Base-by-base conservation (phyloP, 1,140 invertebrate genomes). In the Drosophila subpulchrella region DNA sequence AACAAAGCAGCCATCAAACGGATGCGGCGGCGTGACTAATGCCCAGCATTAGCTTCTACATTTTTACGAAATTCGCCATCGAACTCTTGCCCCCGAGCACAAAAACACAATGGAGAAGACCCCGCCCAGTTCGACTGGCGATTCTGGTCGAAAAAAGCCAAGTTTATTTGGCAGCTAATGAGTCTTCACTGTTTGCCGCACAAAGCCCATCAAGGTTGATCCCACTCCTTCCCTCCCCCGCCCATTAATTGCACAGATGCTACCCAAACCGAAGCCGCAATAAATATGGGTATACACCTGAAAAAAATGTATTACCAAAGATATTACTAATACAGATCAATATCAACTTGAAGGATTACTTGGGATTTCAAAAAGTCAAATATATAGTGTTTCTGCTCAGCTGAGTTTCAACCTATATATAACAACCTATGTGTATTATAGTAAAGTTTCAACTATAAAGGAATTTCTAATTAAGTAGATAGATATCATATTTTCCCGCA, bases 11-110 rank as follows among this genome's bases (percentile, higher is more conserved):
- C 54, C 51, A 66, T 66, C 65, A 47, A 61, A 59, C 63, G 61
- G 59, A 66, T 73, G 67, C 78, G 46, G 27, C 47, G 60, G 46
- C 81, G 74, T 88, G 83, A 86, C 83, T 86, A 86, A 86, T 88
- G 84, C 70, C 75, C 75, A 81, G 77, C 76, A 81, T 82, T 86
- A 78, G 75, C 61, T 68, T 71, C 84, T 70, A 81, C 57, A 62
- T 60, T 68, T 81, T 81, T 70, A 78, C 71, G 79, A 86, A 76
- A 82, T 65, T 80, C 78, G 61, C 63, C 78, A 83, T 77, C 75
- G 60, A 78, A 75, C 82, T 83, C 56, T 75, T 60, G 66, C 72
- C 54, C 67, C 66, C 41, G 13, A 51, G 27, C 55, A 17, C 32
- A 12, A 44, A 46, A 50, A 63, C 32, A 77, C 79, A 88, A 83